Base-by-base conservation (phyloP, 2,113 vertebrate species). In the Dipodomys stephensi region DNA sequence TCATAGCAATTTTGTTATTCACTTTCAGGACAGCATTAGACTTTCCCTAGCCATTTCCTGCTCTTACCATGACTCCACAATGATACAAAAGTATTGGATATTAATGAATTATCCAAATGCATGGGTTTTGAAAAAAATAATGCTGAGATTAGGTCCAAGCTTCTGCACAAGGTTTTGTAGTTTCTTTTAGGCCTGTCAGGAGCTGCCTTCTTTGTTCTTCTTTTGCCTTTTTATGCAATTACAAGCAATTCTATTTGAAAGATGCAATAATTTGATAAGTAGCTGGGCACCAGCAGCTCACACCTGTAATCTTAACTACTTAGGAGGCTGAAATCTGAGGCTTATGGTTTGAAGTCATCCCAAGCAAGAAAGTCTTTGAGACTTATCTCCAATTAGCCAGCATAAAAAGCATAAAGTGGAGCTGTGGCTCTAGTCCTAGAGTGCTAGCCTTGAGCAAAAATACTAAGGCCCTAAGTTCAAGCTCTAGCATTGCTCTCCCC, bases 41-140 rank as follows among this genome's bases (percentile, higher is more conserved):
- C 30, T 73, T 89, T 20, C 62, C 53, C 53, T 30, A 84, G 81
- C 68, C 65, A 87, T 96, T 93, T 79, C 93, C 80, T 87, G 80
- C 62, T 85, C 35, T 95, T 87, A 91, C 53, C 72, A 83, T 25
- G 39, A 80, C n/a, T 19, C 32, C 30, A 69, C 32, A 89, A 57
- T 77, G 91, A 87, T 85, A 80, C 39, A 89, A 87, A 93, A 91
- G 39, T 80, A 57, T 77, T 83, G 30, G 44, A 2, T 76, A 90
- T 87, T 92, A 93, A 93, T 86, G 60, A 92, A 87, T 87, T 95
- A 89, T 90, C 57, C n/a, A 90, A 87, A 79, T 91, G 22, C 27
- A 6, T 91, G 68, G 44, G 83, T 53, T 95, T 95, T 95, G 82
- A 46, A 84, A 87, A 91, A 88, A 91, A 64, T 87, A 78, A 28